Evolutionary conservation across 2,113 vertebrate genomes (phyloP).

Genomic region (Scomber colias): DNA sequence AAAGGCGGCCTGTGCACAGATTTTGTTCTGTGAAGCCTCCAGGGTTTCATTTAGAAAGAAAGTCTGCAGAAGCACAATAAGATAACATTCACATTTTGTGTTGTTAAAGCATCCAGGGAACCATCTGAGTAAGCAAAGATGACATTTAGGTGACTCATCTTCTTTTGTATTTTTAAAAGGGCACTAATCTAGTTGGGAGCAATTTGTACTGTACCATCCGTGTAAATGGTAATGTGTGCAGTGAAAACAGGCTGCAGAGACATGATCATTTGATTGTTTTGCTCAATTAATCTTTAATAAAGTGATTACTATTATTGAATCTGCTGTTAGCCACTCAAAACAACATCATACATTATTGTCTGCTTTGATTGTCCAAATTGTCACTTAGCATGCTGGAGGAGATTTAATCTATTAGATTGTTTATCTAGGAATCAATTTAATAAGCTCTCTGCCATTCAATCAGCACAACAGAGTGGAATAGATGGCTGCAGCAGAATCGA

Average conservation of each 20-base stretch:
- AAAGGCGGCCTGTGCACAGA: not conserved
- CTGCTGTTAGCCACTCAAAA: constrained; percentile 7
- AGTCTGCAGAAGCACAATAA: constrained; percentile 18
- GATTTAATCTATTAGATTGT: constrained; percentile 1
- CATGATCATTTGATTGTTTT: not conserved
- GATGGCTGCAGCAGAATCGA: constrained; percentile 3
- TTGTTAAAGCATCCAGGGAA: constrained; percentile 45
- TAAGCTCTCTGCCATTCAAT: constrained; percentile 4
- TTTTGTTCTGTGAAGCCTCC: constrained; percentile 3
- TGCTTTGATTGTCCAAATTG: constrained; percentile 6
- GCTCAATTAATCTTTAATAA: constrained; percentile 14
- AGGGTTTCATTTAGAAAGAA: constrained; percentile 25
- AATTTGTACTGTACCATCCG: constrained; percentile 20
- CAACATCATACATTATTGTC: constrained; percentile 27
- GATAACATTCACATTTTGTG: constrained; percentile 38
- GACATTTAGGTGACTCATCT: constrained; percentile 66
- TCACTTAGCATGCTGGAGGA: not conserved
- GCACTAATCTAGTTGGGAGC: constrained; percentile 11
- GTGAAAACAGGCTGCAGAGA: constrained; percentile 19
- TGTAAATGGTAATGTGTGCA: not conserved
- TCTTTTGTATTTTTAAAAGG: constrained; percentile 51
- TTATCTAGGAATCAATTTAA: constrained; percentile 14
- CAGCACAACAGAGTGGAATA: not conserved
- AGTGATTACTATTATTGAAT: not conserved
- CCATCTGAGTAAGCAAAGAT: constrained; percentile 60